Base-by-base conservation (phyloP, 2,888 invertebrate species). In the Aplocera efformata region DNA sequence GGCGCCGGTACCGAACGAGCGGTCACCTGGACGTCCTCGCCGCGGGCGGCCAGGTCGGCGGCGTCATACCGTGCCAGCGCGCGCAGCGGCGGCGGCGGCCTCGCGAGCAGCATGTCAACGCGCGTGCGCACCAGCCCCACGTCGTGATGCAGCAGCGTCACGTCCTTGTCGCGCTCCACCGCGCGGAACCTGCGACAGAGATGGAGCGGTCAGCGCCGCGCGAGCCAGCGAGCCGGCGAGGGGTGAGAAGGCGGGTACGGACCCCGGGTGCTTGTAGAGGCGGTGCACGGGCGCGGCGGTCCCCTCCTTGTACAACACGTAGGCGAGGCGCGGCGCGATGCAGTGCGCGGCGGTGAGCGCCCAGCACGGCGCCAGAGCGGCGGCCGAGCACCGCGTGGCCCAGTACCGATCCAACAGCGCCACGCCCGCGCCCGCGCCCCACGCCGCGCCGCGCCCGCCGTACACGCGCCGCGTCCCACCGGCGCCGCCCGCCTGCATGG, bases 301-400 rank as follows among this genome's bases (percentile, higher is more conserved):
- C 6, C 63, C 68, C 40, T 79, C 53, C 60, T 77, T 72, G 68
- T 76, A 81, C 59, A 67, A 66, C 36, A 82, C 69, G 68, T 76
- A 79, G 36, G 73, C 67, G 35, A 81, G 29, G 25, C 48, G 52
- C 28, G 77, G 53, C 8, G 69, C 39, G 7, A 79, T 65, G 62
- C 85, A 86, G 67, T 84, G 84, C 25, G 79, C 85, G 11, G 85
- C 84, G 13, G 85, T 84, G 37, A 86, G 66, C 59, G 54, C 80
- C 84, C 84, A 85, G 58, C 68, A 71, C 46, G 63, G 32, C 31
- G 72, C 53, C 48, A 86, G 47, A 47, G 77, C 71, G 6, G 76
- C 46, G 43, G 56, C 76, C 32, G 81, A 75, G 67, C 85, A 84
- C 30, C 73, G 65, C 60, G 71, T 42, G n/a, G 41, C 10, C 69